These are phyloP conservation scores for Chorisops tibialis DNA, from an alignment of 2,888 invertebrate genomes.

Conservation along the genomic window DNA sequence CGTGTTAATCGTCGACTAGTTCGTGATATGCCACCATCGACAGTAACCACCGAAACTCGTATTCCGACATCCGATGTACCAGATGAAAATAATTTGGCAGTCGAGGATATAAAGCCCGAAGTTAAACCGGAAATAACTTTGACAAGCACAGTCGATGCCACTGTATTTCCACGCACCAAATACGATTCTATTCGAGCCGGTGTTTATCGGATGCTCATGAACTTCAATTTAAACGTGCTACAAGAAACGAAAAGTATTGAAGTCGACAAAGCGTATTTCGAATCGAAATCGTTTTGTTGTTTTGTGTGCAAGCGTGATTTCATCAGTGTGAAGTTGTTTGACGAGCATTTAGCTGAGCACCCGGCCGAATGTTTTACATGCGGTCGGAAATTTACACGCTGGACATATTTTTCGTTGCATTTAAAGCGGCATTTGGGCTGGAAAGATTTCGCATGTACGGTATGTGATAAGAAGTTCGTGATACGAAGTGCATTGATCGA, in stretches of 20 bases:
- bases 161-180: conserved; percentile 35
- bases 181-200: conserved; percentile 45
- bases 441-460: conserved; percentile 67
- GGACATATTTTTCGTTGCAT: conserved; percentile 73
- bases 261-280: conserved; percentile 45
- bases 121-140: conserved; percentile 18
- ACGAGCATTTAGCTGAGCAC: conserved; percentile 72
- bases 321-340: conserved; percentile 64
- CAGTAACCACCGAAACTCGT: conserved; percentile 14
- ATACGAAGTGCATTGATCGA: conserved; percentile 78
- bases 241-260: conserved; percentile 47
- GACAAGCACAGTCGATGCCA: conserved; percentile 6
- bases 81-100: neutral
- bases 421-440: conserved; percentile 77
- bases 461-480: conserved; percentile 78
- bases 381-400: conserved; percentile 72
- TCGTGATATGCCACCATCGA: conserved; percentile 38
- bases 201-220: conserved; percentile 49
- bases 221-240: conserved; percentile 48
- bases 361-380: conserved; percentile 80
- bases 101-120: conserved; percentile 14
- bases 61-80: conserved; percentile 33
- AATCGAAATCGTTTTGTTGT: conserved; percentile 53
- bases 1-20: conserved; percentile 48
- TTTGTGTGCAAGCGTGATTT: conserved; percentile 66